Percentiles rank a stretch among this genome's conserved stretches.
These are phyloP conservation scores for Scortum barcoo DNA, from an alignment of 2,113 vertebrate species.

Conservation along the genomic window DNA sequence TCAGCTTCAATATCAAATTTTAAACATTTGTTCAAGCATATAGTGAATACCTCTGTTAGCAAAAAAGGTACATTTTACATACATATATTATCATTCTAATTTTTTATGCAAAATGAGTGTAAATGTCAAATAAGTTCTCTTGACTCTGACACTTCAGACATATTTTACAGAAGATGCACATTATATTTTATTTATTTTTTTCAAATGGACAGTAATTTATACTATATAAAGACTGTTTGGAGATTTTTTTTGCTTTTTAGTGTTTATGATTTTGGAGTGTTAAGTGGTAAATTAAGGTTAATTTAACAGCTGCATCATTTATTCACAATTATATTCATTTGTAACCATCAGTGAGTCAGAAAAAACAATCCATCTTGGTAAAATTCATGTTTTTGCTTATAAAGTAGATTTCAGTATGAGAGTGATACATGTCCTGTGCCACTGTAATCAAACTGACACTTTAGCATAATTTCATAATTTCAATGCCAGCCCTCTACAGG, in stretches of 20 bases:
- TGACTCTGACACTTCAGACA: neutral
- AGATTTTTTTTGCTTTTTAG: neutral
- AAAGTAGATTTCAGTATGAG: neutral
- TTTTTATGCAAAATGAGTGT: neutral
- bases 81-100: no score
- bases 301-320: neutral
- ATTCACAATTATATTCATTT: neutral
- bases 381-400: neutral
- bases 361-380: neutral
- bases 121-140: neutral
- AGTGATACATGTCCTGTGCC: constrained; percentile 21
- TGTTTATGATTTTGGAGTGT: neutral
- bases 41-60: neutral
- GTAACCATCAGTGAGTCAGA: no score
- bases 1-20: neutral
- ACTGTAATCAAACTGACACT: constrained; percentile 59
- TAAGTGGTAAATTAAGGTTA: neutral
- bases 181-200: no score
- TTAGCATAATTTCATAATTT: constrained; percentile 57
- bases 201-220: no score
- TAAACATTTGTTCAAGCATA: neutral
- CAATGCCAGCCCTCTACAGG: constrained; percentile 29
- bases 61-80: neutral
- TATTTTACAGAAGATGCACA: neutral
- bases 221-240: neutral